A percentile compares a stretch with the other conserved stretches of the same genome.
Conservation (phyloP, 2,888 invertebrate genomes). For the Oscheius sp. region DNA sequence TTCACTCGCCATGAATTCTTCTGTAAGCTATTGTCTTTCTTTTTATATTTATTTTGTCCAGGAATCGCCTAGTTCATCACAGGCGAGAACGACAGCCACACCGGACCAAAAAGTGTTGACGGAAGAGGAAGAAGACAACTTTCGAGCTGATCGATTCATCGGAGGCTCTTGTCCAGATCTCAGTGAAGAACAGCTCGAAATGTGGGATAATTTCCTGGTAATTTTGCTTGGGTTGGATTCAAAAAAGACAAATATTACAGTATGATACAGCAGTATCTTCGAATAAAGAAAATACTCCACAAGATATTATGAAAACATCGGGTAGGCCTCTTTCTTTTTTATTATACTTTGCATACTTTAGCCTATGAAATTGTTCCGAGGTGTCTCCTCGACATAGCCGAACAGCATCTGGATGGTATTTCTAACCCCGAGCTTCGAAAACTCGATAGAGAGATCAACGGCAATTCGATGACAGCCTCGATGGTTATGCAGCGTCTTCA, state of each 20-base stretch:
- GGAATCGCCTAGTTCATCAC: conserved; percentile 20
- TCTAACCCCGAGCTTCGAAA: conserved; percentile 48
- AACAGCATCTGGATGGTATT: conserved; percentile 52
- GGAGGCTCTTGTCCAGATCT: conserved; percentile 63
- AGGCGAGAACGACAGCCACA: conserved; percentile 2
- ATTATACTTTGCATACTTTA: conserved; percentile 25
- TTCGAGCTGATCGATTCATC: not conserved
- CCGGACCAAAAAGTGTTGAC: conserved; percentile 14
- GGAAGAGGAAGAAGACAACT: conserved; percentile 18
- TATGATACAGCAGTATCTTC: conserved; percentile 45
- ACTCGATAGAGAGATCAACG: conserved; percentile 47
- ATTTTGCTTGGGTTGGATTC: not conserved
- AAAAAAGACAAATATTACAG: conserved; percentile 24
- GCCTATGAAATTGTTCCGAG: conserved; percentile 60
- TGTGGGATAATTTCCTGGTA: conserved; percentile 63
- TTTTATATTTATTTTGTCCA: not conserved
- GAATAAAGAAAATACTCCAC: conserved; percentile 19
- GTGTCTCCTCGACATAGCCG: conserved; percentile 49
- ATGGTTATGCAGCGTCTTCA: conserved; percentile 41
- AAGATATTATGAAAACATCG: conserved; percentile 1
- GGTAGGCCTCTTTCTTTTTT: not conserved
- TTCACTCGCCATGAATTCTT: conserved; percentile 40
- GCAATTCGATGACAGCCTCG: conserved; percentile 52
- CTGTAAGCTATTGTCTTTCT: not conserved
- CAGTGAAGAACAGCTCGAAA: conserved; percentile 51